Conservation (phyloP, 2,888 invertebrate species). For the Lampropteryx suffumata region DNA sequence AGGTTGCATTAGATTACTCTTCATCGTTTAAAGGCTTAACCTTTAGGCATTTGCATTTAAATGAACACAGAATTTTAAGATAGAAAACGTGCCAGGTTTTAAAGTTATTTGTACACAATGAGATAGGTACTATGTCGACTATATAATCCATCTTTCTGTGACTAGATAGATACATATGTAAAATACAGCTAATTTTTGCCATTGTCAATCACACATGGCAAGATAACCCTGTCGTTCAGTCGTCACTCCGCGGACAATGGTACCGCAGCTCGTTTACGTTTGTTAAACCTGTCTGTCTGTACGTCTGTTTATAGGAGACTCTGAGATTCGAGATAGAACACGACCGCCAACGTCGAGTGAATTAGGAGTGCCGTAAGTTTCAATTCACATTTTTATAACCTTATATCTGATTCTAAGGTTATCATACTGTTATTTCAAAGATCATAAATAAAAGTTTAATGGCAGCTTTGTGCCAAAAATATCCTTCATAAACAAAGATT, state of each 20-base stretch:
- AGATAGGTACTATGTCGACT: no score
- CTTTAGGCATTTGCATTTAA: no score
- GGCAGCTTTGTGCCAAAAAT: no score
- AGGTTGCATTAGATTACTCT: constrained; percentile 19
- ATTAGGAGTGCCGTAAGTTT: constrained; percentile 38
- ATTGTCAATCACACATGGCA: constrained; percentile 26
- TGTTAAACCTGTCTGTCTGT: constrained; percentile 68
- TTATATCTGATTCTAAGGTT: no score
- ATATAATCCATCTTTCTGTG: constrained; percentile 2
- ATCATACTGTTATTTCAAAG: no score
- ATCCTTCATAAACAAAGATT: no score
- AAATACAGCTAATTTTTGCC: constrained; percentile 18
- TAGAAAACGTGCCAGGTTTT: no score
- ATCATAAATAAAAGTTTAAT: no score
- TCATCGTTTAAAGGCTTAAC: constrained; percentile 4
- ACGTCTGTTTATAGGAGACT: constrained; percentile 69
- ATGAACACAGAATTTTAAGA: no score
- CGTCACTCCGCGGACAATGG: constrained; percentile 59
- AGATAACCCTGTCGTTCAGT: constrained; percentile 27
- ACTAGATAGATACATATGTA: no score
- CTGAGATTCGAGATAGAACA: constrained; percentile 65
- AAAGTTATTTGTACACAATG: not conserved
- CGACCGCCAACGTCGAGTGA: constrained; percentile 65
- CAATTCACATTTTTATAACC: constrained; percentile 2
- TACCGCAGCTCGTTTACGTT: constrained; percentile 64